Conservation (phyloP, 2,113 vertebrate species). For the Bufo gargarizans region DNA sequence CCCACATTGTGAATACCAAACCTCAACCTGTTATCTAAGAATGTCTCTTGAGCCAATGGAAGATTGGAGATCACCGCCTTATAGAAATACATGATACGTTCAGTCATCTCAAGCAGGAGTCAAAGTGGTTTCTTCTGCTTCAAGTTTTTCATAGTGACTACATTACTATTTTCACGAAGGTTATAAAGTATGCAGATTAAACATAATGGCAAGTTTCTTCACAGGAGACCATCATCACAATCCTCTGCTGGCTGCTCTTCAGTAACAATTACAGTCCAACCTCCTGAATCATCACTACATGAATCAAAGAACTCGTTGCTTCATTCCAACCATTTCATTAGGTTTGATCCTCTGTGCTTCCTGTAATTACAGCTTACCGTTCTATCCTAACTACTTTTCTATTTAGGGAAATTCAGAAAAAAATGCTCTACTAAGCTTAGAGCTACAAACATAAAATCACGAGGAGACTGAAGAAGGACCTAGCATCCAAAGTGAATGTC, state of each 20-base stretch:
- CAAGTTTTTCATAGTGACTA: not conserved
- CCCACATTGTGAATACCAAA: too few relatives aligned
- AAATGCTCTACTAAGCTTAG: not conserved
- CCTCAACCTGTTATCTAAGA: too few relatives aligned
- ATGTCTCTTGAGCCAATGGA: too few relatives aligned
- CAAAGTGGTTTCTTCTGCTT: not conserved
- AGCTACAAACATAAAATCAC: not conserved
- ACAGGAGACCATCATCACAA: not conserved
- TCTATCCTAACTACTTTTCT: not conserved
- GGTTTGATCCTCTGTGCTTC: not conserved
- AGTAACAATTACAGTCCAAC: not conserved
- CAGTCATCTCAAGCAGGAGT: not conserved
- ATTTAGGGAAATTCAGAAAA: not conserved
- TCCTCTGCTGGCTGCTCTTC: not conserved
- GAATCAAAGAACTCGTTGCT: too few relatives aligned
- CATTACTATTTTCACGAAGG: not conserved
- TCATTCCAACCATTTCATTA: constrained; percentile 12
- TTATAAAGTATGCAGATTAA: not conserved
- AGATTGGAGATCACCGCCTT: too few relatives aligned
- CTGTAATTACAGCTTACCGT: not conserved
- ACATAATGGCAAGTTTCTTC: not conserved
- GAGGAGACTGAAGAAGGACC: not conserved
- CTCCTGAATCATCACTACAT: not conserved
- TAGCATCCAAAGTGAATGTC: not conserved
- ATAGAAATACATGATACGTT: not conserved